These are phyloP conservation scores for Sebastes matsubarae DNA, from an alignment of 2,797 vertebrate species.

Conservation along the genomic window DNA sequence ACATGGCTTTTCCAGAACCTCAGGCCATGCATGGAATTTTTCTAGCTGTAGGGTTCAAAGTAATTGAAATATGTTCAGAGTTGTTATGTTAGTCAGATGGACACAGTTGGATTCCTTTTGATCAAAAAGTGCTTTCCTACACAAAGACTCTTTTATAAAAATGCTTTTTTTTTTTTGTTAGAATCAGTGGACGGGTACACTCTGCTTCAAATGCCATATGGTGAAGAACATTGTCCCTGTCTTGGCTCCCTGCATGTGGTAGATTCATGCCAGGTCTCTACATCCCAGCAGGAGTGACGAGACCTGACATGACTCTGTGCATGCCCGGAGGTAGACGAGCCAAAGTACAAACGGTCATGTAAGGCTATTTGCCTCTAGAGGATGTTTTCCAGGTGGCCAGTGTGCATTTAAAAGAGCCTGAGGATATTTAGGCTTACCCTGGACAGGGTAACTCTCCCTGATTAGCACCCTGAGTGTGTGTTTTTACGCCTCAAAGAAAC, in stretches of 20 bases:
- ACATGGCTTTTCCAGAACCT: slow-evolving; percentile 15
- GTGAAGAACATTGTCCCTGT: slow-evolving; percentile 21
- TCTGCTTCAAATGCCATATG: slow-evolving; percentile 42
- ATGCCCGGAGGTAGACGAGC: slow-evolving; percentile 29
- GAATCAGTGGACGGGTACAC: neutral
- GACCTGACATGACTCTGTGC: slow-evolving; percentile 14
- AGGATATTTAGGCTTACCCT: slow-evolving; percentile 33
- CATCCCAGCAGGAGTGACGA: slow-evolving; percentile 20
- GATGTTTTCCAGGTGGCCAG: slow-evolving; percentile 38
- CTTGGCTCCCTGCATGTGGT: neutral
- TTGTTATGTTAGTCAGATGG: slow-evolving; percentile 17
- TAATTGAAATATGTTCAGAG: slow-evolving; percentile 1
- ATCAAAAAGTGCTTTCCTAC: slow-evolving; percentile 22
- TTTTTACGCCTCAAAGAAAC: neutral
- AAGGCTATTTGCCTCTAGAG: slow-evolving; percentile 22
- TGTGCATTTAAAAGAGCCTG: slow-evolving; percentile 40
- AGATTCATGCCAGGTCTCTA: slow-evolving; percentile 23
- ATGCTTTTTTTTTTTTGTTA: neutral
- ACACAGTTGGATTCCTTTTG: slow-evolving; percentile 21
- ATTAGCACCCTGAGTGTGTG: slow-evolving; percentile 29
- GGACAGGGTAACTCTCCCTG: slow-evolving; percentile 17
- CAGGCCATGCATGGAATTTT: neutral
- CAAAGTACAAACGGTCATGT: slow-evolving; percentile 39
- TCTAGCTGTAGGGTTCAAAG: slow-evolving; percentile 14
- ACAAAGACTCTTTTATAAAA: slow-evolving; percentile 3